Evolutionary conservation across 2,888 invertebrate species (phyloP).

Genomic region (Cyclophora punctaria): DNA sequence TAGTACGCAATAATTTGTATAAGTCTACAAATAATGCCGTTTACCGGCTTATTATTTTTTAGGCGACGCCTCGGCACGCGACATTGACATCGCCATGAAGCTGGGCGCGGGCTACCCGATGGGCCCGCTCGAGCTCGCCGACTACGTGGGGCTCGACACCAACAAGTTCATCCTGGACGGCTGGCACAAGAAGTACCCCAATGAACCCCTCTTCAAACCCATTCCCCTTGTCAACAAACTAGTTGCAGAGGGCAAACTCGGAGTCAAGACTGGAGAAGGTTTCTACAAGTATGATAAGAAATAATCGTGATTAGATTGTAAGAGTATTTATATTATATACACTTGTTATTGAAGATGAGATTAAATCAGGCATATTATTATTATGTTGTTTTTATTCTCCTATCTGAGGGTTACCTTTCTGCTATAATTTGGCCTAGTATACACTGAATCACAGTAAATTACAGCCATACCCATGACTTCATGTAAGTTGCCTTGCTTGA

Average conservation of each 20-base stretch:
- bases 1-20: too few species aligned
- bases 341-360: too few species aligned
- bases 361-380: too few species aligned
- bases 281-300: conserved; percentile 82
- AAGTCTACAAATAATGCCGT: too few species aligned
- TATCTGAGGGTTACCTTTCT: too few species aligned
- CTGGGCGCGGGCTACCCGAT: conserved; percentile 90
- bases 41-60: conserved; percentile 12
- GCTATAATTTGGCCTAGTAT: too few species aligned
- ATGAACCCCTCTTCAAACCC: conserved; percentile 32
- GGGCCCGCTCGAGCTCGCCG: conserved; percentile 90
- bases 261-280: conserved; percentile 88
- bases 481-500: too few species aligned
- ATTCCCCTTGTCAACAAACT: conserved; percentile 74
- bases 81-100: conserved; percentile 92
- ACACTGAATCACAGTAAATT: too few species aligned
- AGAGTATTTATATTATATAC: conserved; percentile 1
- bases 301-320: conserved; percentile 23
- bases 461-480: too few species aligned
- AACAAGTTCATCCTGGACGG: conserved; percentile 84
- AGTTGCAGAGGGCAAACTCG: conserved; percentile 86
- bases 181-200: conserved; percentile 79
- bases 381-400: too few species aligned
- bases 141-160: conserved; percentile 91
- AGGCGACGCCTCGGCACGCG: conserved; percentile 80